Evolutionary conservation across 2,113 vertebrate species (phyloP).

Genomic region (Rallus limicola): DNA sequence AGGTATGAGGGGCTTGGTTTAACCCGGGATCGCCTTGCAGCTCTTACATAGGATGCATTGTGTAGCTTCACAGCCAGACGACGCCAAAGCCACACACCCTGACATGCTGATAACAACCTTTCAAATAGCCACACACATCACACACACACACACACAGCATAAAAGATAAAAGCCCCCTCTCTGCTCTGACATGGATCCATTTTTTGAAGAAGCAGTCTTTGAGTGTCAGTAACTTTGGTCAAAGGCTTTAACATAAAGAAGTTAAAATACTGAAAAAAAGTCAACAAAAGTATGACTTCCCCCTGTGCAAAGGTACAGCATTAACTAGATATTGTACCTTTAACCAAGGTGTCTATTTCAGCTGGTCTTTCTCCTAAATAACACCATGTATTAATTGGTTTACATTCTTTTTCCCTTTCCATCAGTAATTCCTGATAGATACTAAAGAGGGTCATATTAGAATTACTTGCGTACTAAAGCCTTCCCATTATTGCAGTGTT

Average conservation of each 20-base stretch:
- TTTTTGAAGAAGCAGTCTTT: neutral
- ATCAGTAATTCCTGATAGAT: slow-evolving; percentile 22
- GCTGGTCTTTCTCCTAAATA: slow-evolving; percentile 27
- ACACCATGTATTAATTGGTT: slow-evolving; percentile 37
- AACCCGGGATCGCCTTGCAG: neutral
- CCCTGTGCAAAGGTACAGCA: neutral
- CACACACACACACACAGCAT: neutral
- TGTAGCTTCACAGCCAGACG: slow-evolving; percentile 66
- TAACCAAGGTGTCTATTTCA: slow-evolving; percentile 31
- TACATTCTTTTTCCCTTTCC: neutral
- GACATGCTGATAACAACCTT: slow-evolving; percentile 62
- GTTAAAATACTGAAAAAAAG: neutral
- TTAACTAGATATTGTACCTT: neutral
- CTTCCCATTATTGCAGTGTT: neutral
- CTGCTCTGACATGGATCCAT: slow-evolving; percentile 39
- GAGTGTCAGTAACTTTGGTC: neutral
- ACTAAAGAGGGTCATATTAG: neutral
- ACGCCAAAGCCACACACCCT: slow-evolving; percentile 64
- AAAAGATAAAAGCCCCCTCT: slow-evolving; percentile 3
- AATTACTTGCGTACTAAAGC: neutral
- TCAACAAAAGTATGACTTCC: neutral
- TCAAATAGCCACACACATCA: neutral
- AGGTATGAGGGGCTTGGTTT: neutral
- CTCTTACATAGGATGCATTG: slow-evolving; percentile 65
- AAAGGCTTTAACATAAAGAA: slow-evolving; percentile 3